phyloP scores from a whole-genome alignment of 2,113 vertebrate genomes.

The Butorides virescens region DNA sequence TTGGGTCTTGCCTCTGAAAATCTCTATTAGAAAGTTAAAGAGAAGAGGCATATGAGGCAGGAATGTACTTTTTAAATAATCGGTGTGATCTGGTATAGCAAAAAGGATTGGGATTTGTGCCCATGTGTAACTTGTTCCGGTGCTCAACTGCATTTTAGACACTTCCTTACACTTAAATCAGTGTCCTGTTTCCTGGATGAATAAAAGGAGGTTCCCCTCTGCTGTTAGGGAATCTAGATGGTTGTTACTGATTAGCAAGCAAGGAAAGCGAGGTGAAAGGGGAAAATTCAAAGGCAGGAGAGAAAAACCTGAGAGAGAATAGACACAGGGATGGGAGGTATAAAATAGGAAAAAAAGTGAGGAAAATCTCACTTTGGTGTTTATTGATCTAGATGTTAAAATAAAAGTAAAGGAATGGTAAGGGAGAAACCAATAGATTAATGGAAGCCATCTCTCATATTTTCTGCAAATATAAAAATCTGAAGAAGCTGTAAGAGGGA shows the following conservation, averaged over 20 bases:
- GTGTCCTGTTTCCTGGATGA: not conserved
- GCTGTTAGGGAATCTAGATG: not conserved
- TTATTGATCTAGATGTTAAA: not conserved
- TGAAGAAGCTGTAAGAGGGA: not conserved
- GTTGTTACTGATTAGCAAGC: not conserved
- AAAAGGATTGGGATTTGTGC: not conserved
- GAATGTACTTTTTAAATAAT: not conserved
- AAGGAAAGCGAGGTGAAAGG: not conserved
- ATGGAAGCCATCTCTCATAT: not conserved
- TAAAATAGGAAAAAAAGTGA: not conserved
- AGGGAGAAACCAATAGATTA: not conserved
- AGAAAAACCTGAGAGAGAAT: not conserved
- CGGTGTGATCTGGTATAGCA: not conserved
- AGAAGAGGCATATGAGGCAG: not conserved
- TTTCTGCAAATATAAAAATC: not conserved
- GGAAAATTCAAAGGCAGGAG: not conserved
- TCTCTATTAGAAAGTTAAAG: not conserved
- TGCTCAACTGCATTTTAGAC: not conserved
- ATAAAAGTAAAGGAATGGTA: not conserved
- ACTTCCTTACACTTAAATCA: not conserved
- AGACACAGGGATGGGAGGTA: not conserved
- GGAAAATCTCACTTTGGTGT: not conserved
- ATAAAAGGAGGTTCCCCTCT: not conserved
- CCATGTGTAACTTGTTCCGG: not conserved
- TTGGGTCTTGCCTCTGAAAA: not conserved